Base-by-base conservation (phyloP, 2,888 invertebrate species). In the Melolontha melolontha region DNA sequence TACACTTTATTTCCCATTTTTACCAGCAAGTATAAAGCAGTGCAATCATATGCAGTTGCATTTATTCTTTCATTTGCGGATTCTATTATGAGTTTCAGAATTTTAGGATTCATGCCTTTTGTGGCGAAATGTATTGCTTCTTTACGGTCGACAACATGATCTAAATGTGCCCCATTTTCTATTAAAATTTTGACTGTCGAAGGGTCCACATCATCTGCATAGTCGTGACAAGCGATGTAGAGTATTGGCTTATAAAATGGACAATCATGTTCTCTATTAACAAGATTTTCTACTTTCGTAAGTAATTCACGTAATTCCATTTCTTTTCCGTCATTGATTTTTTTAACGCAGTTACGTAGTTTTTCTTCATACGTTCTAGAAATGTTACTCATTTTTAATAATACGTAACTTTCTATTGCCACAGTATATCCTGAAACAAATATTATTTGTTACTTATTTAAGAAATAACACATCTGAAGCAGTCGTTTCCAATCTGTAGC, bases 101-200 rank as follows among this genome's bases (percentile, higher is more conserved):
- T 85, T 47, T 85, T 54, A 22, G 72, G 75, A 70, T 79, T 77
- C 10, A 87, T 87, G 54, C 82, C 84, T 76, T 88, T 87, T 0
- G 87, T 85, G 2, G 90, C 90, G 69, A 89, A 88, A 80, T 92
- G 91, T 70, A 92, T 83, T 0, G 91, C 89, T n/a, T 89, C 87
- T 70, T 86, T 87, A 6, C 29, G 1, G 12, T 86, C 84, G 62
- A 87, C 85, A 1, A 84, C 84, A 70, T 73, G 66, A 27, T 77
- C 75, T 0, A 89, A 86, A 78, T 90, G 84, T 0, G 89, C 91
- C 68, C 89, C 89, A 63, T 87, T 81, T 67, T 87, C 84, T 10
- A 91, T 78, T 41, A 92, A 81, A 2, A 86, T 82, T 73, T 87
- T 83, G 0, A 89, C 86, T 64, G 89, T 90, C 39, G 87, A 85